Evolutionary conservation across 2,797 vertebrate species (phyloP), one percentile per base, ranked within the genome.

Genomic region (Pterois miles): DNA sequence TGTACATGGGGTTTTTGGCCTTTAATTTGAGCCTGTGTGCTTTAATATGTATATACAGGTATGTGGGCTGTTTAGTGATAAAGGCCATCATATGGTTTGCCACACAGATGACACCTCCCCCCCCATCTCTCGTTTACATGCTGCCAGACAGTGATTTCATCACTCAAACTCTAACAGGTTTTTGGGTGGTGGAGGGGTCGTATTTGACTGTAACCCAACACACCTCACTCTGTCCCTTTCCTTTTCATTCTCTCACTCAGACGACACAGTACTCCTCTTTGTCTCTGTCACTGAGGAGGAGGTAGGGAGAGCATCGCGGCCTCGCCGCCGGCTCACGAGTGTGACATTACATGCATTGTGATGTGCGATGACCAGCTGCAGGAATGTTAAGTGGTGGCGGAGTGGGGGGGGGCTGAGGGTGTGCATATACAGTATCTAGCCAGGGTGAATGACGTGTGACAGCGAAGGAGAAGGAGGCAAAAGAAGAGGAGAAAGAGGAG

Each of bases 191-290:
- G 65, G 74, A 69, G 48, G 82, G 72, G 90, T 90, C 75, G 67
- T 81, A 76, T 86, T 84, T 76, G 76, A 80, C 88, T 91, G 94
- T 94, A 94, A 95, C 90, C 83, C 11, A 81, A 95, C 86, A 89
- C 93, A 93, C 88, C 82, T 92, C 79, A 65, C 46, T 36, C 65
- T 18, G 70, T 81, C 81, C 73, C 60, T 77, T 50, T 76, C 77
- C 71, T 59, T 84, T 83, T 78, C 81, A 36, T 83, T 82, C 67
- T 53, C 86, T 77, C 75, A 54, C 71, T 80, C 54, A 33, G 56
- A 62, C 48, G 31, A 84, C 80, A 93, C 91, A 95, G 88, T 93
- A 71, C 87, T 84, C 58, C 22, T 65, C 89, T 92, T 95, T 95
- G 94, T 95, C 81, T 78, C 59, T 22, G 54, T 33, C 80, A 20